Conservation (phyloP, 2,797 vertebrate species). For the Sus cebifrons region DNA sequence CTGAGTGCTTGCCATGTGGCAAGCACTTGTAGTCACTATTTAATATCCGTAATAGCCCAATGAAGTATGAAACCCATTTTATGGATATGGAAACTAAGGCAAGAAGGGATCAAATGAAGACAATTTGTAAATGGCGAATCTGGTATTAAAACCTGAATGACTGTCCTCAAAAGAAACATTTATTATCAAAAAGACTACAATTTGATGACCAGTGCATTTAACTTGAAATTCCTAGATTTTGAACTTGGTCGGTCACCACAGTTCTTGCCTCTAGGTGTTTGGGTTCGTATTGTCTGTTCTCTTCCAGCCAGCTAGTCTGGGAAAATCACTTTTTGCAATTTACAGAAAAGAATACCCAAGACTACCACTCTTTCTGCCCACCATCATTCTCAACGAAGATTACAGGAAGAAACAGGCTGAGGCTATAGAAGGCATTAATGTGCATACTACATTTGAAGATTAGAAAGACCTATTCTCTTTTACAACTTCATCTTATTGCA, state of each 20-base stretch:
- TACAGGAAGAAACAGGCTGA: neutral
- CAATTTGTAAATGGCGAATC: neutral
- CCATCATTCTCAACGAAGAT: neutral
- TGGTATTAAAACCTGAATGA: neutral
- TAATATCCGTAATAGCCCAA: neutral
- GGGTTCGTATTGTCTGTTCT: neutral
- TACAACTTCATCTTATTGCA: neutral
- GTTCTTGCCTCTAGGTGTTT: neutral
- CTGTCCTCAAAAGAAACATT: neutral
- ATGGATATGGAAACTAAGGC: neutral
- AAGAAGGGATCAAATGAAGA: neutral
- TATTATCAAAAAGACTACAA: too few species aligned
- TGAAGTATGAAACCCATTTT: neutral
- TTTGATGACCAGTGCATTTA: neutral
- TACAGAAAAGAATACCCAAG: neutral
- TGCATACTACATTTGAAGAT: neutral
- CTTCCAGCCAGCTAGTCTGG: neutral
- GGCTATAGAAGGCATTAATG: neutral
- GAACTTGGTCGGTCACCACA: neutral
- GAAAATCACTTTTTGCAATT: neutral
- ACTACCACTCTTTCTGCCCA: neutral
- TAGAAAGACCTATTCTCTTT: neutral
- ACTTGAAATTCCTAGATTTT: neutral
- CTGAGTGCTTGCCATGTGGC: neutral
- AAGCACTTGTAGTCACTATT: neutral